A percentile compares a stretch with the other conserved stretches of the same genome.
These are phyloP conservation scores for Nipponacmea schrenckii DNA, from an alignment of 2,888 invertebrate genomes.

Conservation along the genomic window DNA sequence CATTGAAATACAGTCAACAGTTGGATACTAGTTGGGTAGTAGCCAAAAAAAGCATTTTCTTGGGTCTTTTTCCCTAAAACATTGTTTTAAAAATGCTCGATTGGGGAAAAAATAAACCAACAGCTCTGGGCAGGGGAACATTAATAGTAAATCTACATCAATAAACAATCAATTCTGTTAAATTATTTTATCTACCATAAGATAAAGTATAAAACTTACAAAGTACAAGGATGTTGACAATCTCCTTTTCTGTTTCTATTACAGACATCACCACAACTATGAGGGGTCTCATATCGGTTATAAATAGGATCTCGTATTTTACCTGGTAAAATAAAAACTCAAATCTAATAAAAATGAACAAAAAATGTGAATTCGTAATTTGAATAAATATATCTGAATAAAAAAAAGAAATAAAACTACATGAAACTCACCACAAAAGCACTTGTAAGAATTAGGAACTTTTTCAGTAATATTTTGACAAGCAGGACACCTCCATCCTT, in stretches of 20 bases:
- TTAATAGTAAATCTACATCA: too few relatives aligned
- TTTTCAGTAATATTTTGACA: conserved; percentile 83
- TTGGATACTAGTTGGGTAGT: too few relatives aligned
- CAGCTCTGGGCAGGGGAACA: too few relatives aligned
- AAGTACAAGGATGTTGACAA: conserved; percentile 75
- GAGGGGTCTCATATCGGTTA: conserved; percentile 83
- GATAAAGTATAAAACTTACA: conserved; percentile 65
- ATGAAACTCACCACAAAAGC: conserved; percentile 87
- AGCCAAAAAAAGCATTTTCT: too few relatives aligned
- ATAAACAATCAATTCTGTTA: too few relatives aligned
- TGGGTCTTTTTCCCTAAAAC: too few relatives aligned
- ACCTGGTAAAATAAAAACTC: conserved; percentile 40
- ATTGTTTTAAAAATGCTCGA: too few relatives aligned
- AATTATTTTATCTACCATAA: too few relatives aligned
- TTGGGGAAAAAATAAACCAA: too few relatives aligned
- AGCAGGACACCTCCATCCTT: conserved; percentile 94
- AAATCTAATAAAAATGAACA: not conserved
- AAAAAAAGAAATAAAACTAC: too few relatives aligned
- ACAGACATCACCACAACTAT: conserved; percentile 91
- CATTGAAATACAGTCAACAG: too few relatives aligned
- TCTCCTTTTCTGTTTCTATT: conserved; percentile 70
- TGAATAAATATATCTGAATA: too few relatives aligned
- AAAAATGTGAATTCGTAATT: not conserved
- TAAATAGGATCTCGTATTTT: conserved; percentile 69
- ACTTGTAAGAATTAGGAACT: conserved; percentile 84